phyloP scores from a whole-genome alignment of 2,797 vertebrate genomes.

The Neostethus bicornis region DNA sequence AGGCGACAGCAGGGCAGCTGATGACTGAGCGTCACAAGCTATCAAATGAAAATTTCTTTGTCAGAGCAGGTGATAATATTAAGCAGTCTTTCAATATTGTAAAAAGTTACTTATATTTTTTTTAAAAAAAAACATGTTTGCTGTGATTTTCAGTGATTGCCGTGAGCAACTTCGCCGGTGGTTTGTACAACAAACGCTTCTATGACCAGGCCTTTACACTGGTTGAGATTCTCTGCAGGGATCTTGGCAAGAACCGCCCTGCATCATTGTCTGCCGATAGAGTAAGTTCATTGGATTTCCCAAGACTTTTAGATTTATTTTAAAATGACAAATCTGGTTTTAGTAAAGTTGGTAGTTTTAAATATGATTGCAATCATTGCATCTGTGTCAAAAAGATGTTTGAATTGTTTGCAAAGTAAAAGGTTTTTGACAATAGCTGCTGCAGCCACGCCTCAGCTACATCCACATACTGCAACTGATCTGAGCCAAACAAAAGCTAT shows the following conservation, averaged over 20 bases:
- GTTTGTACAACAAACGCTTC: slow-evolving; percentile 84
- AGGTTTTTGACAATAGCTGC: too few species aligned
- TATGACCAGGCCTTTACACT: slow-evolving; percentile 81
- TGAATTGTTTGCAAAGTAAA: too few species aligned
- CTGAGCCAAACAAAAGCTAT: too few species aligned
- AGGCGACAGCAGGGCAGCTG: slow-evolving; percentile 74
- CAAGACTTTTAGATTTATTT: neutral
- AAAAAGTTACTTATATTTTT: too few species aligned
- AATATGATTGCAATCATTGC: neutral
- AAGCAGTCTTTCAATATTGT: too few species aligned
- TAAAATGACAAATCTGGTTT: neutral
- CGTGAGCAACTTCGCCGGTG: slow-evolving; percentile 84
- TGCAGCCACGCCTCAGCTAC: too few species aligned
- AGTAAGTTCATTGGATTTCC: slow-evolving; percentile 63
- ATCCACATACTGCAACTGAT: too few species aligned
- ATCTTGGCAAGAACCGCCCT: slow-evolving; percentile 69
- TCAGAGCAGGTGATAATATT: slow-evolving; percentile 86
- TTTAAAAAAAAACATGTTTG: slow-evolving; percentile 15
- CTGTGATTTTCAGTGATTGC: slow-evolving; percentile 73
- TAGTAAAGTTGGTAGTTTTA: neutral
- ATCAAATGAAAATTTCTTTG: slow-evolving; percentile 71
- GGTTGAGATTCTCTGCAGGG: slow-evolving; percentile 80
- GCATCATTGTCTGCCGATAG: slow-evolving; percentile 78
- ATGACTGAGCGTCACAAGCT: slow-evolving; percentile 80
- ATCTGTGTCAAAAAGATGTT: neutral